Evolutionary conservation across 2,113 vertebrate species (phyloP).

Genomic region (Pavo muticus): DNA sequence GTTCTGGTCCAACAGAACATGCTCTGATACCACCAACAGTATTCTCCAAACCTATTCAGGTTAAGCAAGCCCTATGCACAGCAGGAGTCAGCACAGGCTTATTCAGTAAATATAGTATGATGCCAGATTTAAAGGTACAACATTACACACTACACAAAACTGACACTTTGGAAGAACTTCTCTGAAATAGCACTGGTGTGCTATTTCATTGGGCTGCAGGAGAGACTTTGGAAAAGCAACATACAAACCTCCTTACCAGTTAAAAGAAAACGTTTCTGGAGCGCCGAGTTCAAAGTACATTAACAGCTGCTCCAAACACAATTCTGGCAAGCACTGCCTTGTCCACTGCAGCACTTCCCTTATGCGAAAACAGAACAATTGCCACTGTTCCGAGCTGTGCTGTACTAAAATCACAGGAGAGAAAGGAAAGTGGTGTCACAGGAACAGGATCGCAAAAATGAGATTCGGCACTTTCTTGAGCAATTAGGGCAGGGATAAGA

Average conservation of each 20-base stretch:
- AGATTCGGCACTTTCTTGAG: neutral
- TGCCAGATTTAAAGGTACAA: neutral
- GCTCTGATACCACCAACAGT: neutral
- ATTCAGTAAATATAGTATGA: neutral
- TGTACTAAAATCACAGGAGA: neutral
- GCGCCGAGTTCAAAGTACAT: neutral
- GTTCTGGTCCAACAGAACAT: neutral
- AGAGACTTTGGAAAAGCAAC: neutral
- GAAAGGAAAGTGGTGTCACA: neutral
- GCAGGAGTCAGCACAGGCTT: neutral
- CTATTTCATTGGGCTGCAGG: rapidly evolving
- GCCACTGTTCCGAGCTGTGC: neutral
- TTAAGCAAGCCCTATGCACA: neutral
- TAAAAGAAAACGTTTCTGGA: neutral
- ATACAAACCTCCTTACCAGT: neutral
- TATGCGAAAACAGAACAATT: conserved; percentile 26
- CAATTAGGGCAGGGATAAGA: neutral
- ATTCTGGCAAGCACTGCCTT: conserved; percentile 41
- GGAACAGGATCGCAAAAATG: neutral
- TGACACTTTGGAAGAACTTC: neutral
- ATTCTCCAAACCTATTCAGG: neutral
- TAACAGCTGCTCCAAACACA: conserved; percentile 39
- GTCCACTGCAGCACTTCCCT: neutral
- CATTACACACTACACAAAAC: neutral
- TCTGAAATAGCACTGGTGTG: neutral